These are phyloP conservation scores for Acromyrmex heyeri DNA, from an alignment of 1,140 invertebrate species.

Conservation along the genomic window DNA sequence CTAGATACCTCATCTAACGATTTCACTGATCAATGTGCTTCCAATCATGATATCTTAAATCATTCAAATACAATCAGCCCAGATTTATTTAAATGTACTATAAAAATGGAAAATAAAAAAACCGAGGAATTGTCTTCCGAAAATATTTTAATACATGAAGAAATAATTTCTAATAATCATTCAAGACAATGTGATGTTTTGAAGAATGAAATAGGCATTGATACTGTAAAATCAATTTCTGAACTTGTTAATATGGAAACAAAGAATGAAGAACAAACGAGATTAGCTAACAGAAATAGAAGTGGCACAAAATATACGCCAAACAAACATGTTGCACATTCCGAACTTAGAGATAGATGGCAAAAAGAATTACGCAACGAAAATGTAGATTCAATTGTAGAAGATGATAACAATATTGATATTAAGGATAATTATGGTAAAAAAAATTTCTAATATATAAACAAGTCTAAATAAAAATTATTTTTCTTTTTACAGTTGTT, in stretches of 20 bases:
- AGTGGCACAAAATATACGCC: background rate
- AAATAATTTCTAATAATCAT: slow-evolving; percentile 1
- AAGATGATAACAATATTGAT: slow-evolving; percentile 32
- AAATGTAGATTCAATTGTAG: slow-evolving; percentile 22
- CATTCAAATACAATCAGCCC: background rate
- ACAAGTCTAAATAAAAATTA: background rate
- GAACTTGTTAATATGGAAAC: background rate
- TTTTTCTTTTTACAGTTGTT: slow-evolving; percentile 1
- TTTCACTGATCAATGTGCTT: background rate
- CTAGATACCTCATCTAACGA: slow-evolving; percentile 30
- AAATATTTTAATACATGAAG: background rate
- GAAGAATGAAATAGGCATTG: background rate
- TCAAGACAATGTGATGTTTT: slow-evolving; percentile 16
- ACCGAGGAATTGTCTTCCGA: background rate
- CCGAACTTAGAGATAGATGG: background rate
- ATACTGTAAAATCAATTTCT: slow-evolving; percentile 2
- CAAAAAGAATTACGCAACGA: slow-evolving; percentile 44
- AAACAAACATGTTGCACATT: background rate
- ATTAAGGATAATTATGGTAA: slow-evolving; percentile 52
- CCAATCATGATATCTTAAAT: background rate
- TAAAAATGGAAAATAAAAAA: slow-evolving; percentile 6
- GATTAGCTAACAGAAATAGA: background rate
- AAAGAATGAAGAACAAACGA: background rate
- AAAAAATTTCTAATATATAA: slow-evolving; percentile 39
- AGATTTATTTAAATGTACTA: background rate